Percentiles rank a stretch among this genome's conserved stretches.
Evolutionary conservation across 2,888 invertebrate species (phyloP).

Genomic region (Monopis laevigella): DNA sequence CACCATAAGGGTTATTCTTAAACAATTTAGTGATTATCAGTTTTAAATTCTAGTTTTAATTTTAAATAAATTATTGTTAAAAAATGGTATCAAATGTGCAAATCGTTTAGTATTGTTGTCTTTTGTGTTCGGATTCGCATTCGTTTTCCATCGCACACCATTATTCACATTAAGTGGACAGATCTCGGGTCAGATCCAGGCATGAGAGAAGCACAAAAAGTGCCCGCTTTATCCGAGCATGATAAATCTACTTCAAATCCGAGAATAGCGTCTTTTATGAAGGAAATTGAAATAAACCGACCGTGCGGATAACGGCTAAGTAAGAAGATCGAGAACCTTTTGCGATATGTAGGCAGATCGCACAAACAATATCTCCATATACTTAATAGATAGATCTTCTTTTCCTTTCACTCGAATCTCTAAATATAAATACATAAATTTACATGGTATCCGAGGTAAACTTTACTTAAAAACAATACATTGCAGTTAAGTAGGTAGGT

Average conservation of each 20-base stretch:
- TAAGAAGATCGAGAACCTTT: conserved; percentile 63
- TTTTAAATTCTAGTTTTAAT: too few relatives aligned
- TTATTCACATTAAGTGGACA: conserved; percentile 69
- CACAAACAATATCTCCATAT: too few relatives aligned
- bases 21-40: too few relatives aligned
- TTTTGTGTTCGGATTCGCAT: conserved; percentile 62
- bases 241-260: conserved; percentile 69
- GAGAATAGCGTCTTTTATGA: conserved; percentile 69
- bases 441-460: too few relatives aligned
- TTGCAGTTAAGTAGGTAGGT: too few relatives aligned
- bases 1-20: too few relatives aligned
- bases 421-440: too few relatives aligned
- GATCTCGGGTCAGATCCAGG: conserved; percentile 68
- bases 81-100: conserved; percentile 55
- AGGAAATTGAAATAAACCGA: conserved; percentile 69
- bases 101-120: conserved; percentile 64
- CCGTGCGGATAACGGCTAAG: conserved; percentile 67
- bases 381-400: too few relatives aligned
- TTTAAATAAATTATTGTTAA: too few relatives aligned
- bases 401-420: too few relatives aligned
- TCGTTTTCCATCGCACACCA: conserved; percentile 67
- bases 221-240: conserved; percentile 68
- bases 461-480: too few relatives aligned
- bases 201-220: conserved; percentile 68
- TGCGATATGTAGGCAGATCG: conserved; percentile 35